phyloP scores from a whole-genome alignment of 2,888 invertebrate genomes.

The Belgica antarctica region DNA sequence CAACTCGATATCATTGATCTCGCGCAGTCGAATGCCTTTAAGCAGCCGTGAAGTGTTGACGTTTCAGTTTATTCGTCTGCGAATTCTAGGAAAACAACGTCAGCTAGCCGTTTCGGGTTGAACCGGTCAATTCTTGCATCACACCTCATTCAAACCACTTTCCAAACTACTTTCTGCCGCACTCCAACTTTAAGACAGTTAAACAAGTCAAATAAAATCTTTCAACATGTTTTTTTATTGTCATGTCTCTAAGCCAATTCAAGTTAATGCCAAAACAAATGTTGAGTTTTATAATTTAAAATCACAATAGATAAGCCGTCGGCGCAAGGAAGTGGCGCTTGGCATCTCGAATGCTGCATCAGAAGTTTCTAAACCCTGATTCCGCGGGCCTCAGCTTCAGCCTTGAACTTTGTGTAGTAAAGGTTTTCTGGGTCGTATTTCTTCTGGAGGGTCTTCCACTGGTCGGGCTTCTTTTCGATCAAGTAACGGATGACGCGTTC shows the following conservation, averaged over 20 bases:
- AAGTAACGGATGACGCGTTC: slow-evolving; percentile 66
- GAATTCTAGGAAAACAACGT: background rate
- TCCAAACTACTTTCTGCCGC: background rate
- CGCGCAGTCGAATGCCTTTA: background rate
- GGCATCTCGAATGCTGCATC: background rate
- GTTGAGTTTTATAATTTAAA: slow-evolving; percentile 21
- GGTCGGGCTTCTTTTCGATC: slow-evolving; percentile 63
- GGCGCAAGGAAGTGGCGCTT: background rate
- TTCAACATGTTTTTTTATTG: slow-evolving; percentile 18
- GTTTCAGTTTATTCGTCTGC: background rate
- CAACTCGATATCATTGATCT: background rate
- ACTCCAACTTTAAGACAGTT: background rate
- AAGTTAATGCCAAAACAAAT: background rate
- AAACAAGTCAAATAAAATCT: background rate
- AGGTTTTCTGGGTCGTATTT: slow-evolving; percentile 69
- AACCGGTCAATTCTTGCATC: background rate
- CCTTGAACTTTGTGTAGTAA: slow-evolving; percentile 65
- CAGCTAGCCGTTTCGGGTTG: background rate
- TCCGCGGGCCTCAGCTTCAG: slow-evolving; percentile 59
- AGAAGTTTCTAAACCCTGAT: slow-evolving; percentile 49
- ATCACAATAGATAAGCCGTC: slow-evolving; percentile 12
- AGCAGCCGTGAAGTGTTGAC: background rate
- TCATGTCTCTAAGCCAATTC: background rate
- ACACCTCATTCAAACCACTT: slow-evolving; percentile 11
- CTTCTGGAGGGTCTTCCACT: slow-evolving; percentile 64